Evolutionary conservation across 53 echinoderm and acorn worm species (phyloP), one percentile per base, ranked within the genome.

Genomic region (Patiria pectinifera): DNA sequence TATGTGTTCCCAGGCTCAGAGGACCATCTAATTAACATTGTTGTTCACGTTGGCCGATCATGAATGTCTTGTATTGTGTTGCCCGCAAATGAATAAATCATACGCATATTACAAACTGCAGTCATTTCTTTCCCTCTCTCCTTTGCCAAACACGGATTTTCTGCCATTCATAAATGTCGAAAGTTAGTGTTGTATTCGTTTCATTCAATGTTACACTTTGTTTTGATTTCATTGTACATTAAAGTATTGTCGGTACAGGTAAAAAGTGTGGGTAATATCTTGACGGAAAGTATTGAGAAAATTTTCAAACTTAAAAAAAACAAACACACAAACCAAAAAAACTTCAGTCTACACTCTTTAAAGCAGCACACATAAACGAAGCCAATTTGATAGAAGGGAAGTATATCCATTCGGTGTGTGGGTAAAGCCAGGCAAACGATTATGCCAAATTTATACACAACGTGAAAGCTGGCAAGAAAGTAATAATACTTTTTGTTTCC

Each of bases 381-480:
- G 71, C 71, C 46, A 70, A 45, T 23, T 63, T 85, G 69, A 23
- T 25, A 25, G 22, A 23, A 19, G n/a, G n/a, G 45, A 46, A 22
- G 21, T 49, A 48, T 45, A 66, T 85, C 19, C 45, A 66, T 85
- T 45, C 43, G 48, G n/a, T 74, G 43, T 49, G 49, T 72, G 46
- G 78, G 19, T 8, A 53, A 72, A 22, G 87, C 90, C 90, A 90
- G 90, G 63, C 80, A 62, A 46, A 59, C 53, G 66, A 90, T 90
- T 69, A 47, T 62, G 77, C n/a, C 45, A 81, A 59, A 81, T 90
- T 63, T 89, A 43, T 63, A 90, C 90, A 90, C 90, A 66, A 90
- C 63, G n/a, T 43, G 80, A 59, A 90, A 90, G 90, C 81, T 90
- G 90, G 90, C 90, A 90, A 90, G 90, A 90, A 90, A 90, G 80